These are phyloP conservation scores for Scaptomyza parva DNA, from an alignment of 2,888 invertebrate genomes.

Conservation along the genomic window DNA sequence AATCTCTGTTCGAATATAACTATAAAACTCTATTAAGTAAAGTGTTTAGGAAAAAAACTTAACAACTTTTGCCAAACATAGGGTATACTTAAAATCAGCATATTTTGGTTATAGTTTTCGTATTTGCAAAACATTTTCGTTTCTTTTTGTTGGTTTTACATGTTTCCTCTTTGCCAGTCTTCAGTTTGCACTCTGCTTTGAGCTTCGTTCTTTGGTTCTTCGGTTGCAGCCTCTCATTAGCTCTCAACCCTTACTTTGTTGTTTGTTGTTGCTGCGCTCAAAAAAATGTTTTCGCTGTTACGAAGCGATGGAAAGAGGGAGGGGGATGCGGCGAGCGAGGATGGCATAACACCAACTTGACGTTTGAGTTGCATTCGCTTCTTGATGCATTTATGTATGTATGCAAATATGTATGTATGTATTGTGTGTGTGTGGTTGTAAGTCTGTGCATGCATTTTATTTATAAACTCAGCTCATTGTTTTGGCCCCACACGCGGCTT, in stretches of 20 bases:
- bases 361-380: constrained; percentile 25
- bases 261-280: constrained; percentile 56
- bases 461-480: constrained; percentile 29
- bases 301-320: not conserved
- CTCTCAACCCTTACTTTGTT: constrained; percentile 58
- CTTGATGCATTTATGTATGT: constrained; percentile 1
- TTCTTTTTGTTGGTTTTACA: constrained; percentile 11
- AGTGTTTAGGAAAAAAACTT: too few relatives aligned
- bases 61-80: not conserved
- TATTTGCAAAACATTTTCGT: constrained; percentile 2
- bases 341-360: constrained; percentile 50
- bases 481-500: constrained; percentile 36
- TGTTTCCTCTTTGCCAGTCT: constrained; percentile 37
- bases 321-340: constrained; percentile 5
- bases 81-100: constrained; percentile 20
- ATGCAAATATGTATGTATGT: not conserved
- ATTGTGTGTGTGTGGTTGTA: not conserved
- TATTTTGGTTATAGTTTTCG: constrained; percentile 5
- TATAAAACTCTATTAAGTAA: too few relatives aligned
- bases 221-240: constrained; percentile 3
- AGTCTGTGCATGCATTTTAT: constrained; percentile 5
- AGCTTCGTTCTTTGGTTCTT: constrained; percentile 45
- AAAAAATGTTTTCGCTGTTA: constrained; percentile 8
- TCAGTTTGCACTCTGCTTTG: constrained; percentile 41
- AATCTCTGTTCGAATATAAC: too few relatives aligned